phyloP scores from a whole-genome alignment of 2,113 vertebrate species.

The Caloenas nicobarica region DNA sequence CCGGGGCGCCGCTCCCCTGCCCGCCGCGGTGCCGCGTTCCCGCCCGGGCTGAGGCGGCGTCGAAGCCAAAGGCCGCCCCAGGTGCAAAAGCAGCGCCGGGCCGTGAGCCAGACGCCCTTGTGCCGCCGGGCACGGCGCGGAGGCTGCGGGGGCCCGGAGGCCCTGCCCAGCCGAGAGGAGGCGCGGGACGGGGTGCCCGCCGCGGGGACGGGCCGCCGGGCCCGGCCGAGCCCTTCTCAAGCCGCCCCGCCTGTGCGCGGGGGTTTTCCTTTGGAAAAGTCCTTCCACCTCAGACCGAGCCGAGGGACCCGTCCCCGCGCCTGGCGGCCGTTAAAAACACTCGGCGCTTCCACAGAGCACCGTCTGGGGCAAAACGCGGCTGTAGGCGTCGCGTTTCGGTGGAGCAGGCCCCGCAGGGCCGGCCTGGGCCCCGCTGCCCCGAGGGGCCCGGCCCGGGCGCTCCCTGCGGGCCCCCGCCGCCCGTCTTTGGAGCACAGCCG shows the following conservation, averaged over 20 bases:
- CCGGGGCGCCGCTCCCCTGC: not conserved
- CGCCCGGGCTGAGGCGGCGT: not conserved
- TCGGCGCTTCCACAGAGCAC: no score
- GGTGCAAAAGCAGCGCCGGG: not conserved
- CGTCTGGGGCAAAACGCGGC: fast-evolving
- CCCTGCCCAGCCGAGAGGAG: not conserved
- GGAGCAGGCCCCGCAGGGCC: no score
- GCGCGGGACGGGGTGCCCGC: not conserved
- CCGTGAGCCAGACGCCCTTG: not conserved
- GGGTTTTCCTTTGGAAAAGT: fast-evolving
- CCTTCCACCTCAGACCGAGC: not conserved
- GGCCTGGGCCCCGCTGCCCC: no score
- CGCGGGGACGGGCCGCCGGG: not conserved
- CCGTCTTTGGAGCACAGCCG: fast-evolving
- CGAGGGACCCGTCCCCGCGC: not conserved
- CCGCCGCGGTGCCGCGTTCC: not conserved
- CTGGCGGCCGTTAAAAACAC: not conserved
- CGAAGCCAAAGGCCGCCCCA: not conserved
- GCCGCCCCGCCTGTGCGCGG: not conserved
- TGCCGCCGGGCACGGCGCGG: not conserved
- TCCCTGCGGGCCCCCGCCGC: not conserved
- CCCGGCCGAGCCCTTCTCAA: no score
- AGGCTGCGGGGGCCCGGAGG: not conserved
- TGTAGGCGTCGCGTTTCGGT: no score
- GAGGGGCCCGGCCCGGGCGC: no score